Evolutionary conservation across 2,888 invertebrate species (phyloP), one percentile per base, ranked within the genome.

Genomic region (Rhingia campestris): DNA sequence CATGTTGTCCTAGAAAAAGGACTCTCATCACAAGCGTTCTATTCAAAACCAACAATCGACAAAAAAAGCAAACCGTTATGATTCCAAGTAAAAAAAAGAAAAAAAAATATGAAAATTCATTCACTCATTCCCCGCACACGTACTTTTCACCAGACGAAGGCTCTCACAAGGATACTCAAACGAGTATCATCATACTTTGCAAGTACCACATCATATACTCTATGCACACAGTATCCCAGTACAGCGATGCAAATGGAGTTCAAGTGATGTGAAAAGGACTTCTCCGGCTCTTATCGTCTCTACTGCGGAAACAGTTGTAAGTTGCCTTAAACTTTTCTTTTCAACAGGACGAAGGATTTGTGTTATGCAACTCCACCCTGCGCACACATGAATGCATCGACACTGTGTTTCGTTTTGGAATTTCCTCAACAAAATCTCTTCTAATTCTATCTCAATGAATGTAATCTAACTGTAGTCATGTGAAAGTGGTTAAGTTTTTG

Each of bases 391-490:
- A 4, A 14, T 32, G 22, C 32, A 43, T 9, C 32, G n/a, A 22
- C 49, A 10, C 22, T 9, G 49, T 14, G 14, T 56, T 9, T 30
- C 10, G 10, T 14, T 66, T 58, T 39, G 22, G 58, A 59, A 67
- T 45, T 32, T 22, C 45, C 35, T 51, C 30, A 39, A 30, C 59
- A 75, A 56, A 67, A 51, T 51, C 49, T n/a, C 58, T 53, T 32
- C 30, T 45, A 75, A 51, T 75, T 67, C 59, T 10, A 6, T 39
- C 45, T 14, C 66, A 37, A 53, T 45, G 59, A 37, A 53, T 67
- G 41, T 67, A 59, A 67, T 75, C 51, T 59, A 4, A n/a, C 51
- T 69, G 43, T 22, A 33, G 12, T 63, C 70, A 77, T 77, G 70
- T 70, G 76, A 33, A 43, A 54, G 33, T 22, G 54, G 54, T 43